Evolutionary conservation across 30 jellyfish, hydroid and myxozoan genomes (phyloP).

Genomic region (Calvadosia cruxmelitensis): DNA sequence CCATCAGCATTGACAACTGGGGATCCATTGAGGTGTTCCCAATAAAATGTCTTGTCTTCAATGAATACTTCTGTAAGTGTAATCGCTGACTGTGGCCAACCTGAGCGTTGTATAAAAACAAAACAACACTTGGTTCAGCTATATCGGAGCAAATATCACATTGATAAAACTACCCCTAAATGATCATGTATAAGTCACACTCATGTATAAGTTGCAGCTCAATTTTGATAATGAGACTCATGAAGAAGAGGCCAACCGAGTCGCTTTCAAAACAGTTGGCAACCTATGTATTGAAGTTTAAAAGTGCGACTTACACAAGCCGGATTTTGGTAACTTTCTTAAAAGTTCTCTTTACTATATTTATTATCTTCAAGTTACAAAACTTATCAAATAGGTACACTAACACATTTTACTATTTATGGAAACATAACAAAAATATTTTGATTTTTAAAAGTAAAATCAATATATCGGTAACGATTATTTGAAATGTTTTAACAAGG

Average conservation of each 20-base stretch:
- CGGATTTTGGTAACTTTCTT: too few relatives aligned
- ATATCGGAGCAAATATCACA: background rate
- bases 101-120: constrained; percentile 13
- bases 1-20: constrained; percentile 81
- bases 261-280: background rate
- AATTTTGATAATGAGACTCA: too few relatives aligned
- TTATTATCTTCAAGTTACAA: too few relatives aligned
- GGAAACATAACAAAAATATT: too few relatives aligned
- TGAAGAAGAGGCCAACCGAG: too few relatives aligned
- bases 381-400: too few relatives aligned
- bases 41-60: constrained; percentile 79
- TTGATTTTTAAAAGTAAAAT: too few relatives aligned
- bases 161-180: background rate
- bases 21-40: constrained; percentile 98
- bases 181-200: background rate
- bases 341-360: too few relatives aligned
- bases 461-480: too few relatives aligned
- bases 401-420: too few relatives aligned
- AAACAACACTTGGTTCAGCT: background rate
- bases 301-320: background rate
- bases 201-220: background rate
- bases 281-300: background rate
- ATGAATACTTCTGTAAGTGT: constrained; percentile 39
- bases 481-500: too few relatives aligned
- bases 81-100: constrained; percentile 79